Conservation (phyloP, 2,888 invertebrate species). For the Dyspetes luteomarginatus region DNA sequence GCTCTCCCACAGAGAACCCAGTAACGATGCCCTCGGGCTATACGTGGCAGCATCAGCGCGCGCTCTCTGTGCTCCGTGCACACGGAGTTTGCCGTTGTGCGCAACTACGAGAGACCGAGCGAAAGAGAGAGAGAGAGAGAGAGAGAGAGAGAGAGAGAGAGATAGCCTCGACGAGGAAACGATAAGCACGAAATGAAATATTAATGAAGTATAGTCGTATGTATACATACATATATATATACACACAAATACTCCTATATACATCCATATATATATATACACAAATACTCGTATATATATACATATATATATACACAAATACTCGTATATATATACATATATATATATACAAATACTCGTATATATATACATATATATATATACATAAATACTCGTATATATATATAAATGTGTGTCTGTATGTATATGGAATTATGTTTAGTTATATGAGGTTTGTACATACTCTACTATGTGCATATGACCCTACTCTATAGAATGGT, state of each 20-base stretch:
- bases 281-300: too few relatives aligned
- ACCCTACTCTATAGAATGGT: not conserved
- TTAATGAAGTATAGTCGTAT: conserved; percentile 78
- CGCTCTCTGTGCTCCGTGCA: conserved; percentile 51
- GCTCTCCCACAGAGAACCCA: conserved; percentile 72
- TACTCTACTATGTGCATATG: not conserved
- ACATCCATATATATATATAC: not conserved
- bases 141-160: conserved; percentile 22
- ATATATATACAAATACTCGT: too few relatives aligned
- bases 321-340: too few relatives aligned
- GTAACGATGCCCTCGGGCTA: conserved; percentile 81
- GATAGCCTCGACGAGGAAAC: conserved; percentile 78
- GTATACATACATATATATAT: conserved; percentile 46
- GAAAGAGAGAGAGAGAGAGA: conserved; percentile 10
- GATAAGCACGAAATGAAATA: conserved; percentile 84
- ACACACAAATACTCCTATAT: not conserved
- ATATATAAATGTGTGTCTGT: too few relatives aligned
- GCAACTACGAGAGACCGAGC: conserved; percentile 24
- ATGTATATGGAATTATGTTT: too few relatives aligned
- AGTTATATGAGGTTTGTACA: too few relatives aligned
- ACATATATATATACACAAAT: too few relatives aligned
- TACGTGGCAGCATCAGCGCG: conserved; percentile 58
- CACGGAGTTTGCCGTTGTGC: conserved; percentile 63
- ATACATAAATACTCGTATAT: too few relatives aligned
- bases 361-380: too few relatives aligned